Evolutionary conservation across 1,140 invertebrate genomes (phyloP), one percentile per base, ranked within the genome.

Genomic region (Calephelis virginiensis): DNA sequence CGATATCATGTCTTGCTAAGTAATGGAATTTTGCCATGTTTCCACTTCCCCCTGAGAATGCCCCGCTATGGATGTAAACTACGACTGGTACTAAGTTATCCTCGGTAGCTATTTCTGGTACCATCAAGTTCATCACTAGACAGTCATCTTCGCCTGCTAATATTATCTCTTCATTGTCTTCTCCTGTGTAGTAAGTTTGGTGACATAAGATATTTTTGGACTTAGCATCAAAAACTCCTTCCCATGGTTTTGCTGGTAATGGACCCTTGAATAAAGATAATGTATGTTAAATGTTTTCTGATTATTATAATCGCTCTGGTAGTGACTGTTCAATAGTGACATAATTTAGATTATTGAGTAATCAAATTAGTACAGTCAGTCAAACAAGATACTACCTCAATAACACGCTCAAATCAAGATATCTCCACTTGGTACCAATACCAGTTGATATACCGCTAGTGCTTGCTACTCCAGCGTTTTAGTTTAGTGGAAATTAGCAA

Each of bases 41-140:
- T 4, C 78, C 79, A 72, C 73, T 84, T 8, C 89, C 89, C 11
- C 85, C 85, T 5, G 86, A 72, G 69, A 79, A 91, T 8, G 85
- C 89, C 14, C 89, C 89, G 63, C 89, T 89, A 48, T 91, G 89
- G 9, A 89, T 76, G 43, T 91, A 91, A 6, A 87, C 82, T 2
- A 89, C 38, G 6, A 91, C 89, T 56, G 89, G 89, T 49, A 89
- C 73, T 66, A 83, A 70, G 69, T 88, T 86, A 0, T 72, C 63
- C 68, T 85, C 77, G 9, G 63, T 78, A 14, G 86, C 86, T 48
- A 82, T 5, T 70, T 66, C 56, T 6, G 86, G 89, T 0, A 85
- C 82, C 6, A 86, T 68, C 11, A 91, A 17, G 47, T 89, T 87
- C 43, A 86, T 70, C 3, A 69, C 38, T 0, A 91, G 72, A 66